Evolutionary conservation across 2,113 vertebrate species (phyloP).

Genomic region (Cygnus buccinator): DNA sequence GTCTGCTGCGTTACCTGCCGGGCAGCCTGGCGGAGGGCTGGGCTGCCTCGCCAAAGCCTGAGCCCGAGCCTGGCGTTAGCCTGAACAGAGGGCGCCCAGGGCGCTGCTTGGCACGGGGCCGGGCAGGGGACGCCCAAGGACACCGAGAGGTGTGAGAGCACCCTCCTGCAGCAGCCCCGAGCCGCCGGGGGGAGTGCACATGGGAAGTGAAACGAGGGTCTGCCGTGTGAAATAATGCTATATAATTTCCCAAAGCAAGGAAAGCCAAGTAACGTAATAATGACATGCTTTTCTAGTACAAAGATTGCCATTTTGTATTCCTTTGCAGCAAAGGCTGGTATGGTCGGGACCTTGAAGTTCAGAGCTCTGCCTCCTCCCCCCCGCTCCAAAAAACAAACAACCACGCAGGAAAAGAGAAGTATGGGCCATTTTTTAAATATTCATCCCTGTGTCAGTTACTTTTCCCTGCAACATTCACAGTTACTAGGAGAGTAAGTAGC

Average conservation of each 20-base stretch:
- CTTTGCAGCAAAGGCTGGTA: not conserved
- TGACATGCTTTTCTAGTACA: not conserved
- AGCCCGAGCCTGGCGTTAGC: not conserved
- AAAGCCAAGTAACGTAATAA: not conserved
- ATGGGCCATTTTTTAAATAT: not conserved
- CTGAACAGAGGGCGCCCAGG: fast-evolving
- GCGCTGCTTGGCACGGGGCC: not conserved
- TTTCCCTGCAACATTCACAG: not conserved
- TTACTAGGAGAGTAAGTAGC: not conserved
- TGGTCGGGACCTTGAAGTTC: fast-evolving
- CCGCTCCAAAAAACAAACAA: not conserved
- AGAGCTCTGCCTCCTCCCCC: fast-evolving
- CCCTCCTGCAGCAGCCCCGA: not conserved
- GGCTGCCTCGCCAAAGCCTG: not conserved
- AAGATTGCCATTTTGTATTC: fast-evolving
- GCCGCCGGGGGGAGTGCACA: not conserved
- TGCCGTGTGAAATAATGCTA: fast-evolving
- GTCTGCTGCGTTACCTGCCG: not conserved
- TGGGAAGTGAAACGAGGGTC: not conserved
- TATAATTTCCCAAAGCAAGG: not conserved
- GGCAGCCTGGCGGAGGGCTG: not conserved
- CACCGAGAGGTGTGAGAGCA: not conserved
- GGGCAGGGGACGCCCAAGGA: not conserved
- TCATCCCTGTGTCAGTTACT: not conserved
- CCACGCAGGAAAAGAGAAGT: not conserved